Conservation (phyloP, 1,140 invertebrate genomes). For the Magallana ariakensis region DNA sequence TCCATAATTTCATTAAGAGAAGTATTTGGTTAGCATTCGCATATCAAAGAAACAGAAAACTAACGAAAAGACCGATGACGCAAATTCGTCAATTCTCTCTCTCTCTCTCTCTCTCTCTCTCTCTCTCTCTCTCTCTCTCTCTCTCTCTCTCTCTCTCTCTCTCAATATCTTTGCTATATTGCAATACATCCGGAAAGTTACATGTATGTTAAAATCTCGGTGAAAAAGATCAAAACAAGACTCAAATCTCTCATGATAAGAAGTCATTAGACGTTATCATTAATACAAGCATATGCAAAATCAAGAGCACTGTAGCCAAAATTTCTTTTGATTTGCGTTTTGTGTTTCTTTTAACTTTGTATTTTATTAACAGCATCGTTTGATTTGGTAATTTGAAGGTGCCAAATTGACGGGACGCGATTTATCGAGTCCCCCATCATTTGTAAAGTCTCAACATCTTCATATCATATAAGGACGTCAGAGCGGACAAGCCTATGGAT, state of each 20-base stretch:
- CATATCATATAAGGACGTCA: neutral
- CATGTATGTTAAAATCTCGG: slow-evolving; percentile 38
- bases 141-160: neutral
- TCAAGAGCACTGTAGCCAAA: slow-evolving; percentile 27
- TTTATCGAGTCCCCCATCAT: slow-evolving; percentile 35
- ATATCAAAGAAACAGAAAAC: neutral
- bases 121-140: slow-evolving; percentile 14
- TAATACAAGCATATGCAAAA: slow-evolving; percentile 37
- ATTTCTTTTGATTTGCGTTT: slow-evolving; percentile 35
- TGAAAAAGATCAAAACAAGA: slow-evolving; percentile 28
- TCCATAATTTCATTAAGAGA: slow-evolving; percentile 27
- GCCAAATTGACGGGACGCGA: slow-evolving; percentile 36
- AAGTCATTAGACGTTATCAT: slow-evolving; percentile 36
- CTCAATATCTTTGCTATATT: neutral
- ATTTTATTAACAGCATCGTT: slow-evolving; percentile 35
- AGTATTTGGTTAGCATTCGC: neutral
- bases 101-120: neutral
- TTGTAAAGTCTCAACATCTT: slow-evolving; percentile 22
- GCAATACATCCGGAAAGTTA: slow-evolving; percentile 26
- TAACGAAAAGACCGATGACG: slow-evolving; percentile 15
- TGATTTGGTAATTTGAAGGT: slow-evolving; percentile 37
- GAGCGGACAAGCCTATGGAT: neutral
- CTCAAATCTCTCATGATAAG: slow-evolving; percentile 29
- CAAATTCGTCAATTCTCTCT: neutral
- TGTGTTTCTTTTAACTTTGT: slow-evolving; percentile 37